Evolutionary conservation across 2,113 vertebrate species (phyloP).

Genomic region (Echinops telfairi): DNA sequence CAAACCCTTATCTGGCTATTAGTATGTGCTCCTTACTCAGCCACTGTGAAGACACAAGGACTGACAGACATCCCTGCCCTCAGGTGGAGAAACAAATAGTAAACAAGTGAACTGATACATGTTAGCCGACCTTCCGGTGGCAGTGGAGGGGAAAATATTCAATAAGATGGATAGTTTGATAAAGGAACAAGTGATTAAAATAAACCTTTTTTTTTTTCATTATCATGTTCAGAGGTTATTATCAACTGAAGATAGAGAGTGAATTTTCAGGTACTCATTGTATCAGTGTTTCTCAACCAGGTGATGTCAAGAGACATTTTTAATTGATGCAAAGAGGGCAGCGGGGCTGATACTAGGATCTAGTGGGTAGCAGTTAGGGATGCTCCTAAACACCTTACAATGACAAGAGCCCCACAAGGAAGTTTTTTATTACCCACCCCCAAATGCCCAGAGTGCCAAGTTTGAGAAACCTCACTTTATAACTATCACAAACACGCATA

Average conservation of each 20-base stretch:
- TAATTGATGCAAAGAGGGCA: not conserved
- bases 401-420: not conserved
- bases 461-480: not conserved
- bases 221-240: not conserved
- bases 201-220: not conserved
- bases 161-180: not conserved
- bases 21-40: not conserved
- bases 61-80: not conserved
- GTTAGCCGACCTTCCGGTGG: not conserved
- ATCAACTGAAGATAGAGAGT: not conserved
- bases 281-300: not conserved
- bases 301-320: not conserved
- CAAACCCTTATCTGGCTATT: not conserved
- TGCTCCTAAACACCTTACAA: not conserved
- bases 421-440: not conserved
- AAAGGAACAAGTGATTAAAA: not conserved
- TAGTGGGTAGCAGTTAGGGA: not conserved
- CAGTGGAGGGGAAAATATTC: not conserved
- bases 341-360: not conserved
- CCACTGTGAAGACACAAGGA: not conserved
- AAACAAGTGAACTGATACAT: not conserved
- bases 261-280: not conserved
- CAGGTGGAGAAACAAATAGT: not conserved
- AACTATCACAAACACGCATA: not conserved
- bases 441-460: not conserved